phyloP scores from a whole-genome alignment of 2,888 invertebrate genomes.

The Gasteruption jaculator region DNA sequence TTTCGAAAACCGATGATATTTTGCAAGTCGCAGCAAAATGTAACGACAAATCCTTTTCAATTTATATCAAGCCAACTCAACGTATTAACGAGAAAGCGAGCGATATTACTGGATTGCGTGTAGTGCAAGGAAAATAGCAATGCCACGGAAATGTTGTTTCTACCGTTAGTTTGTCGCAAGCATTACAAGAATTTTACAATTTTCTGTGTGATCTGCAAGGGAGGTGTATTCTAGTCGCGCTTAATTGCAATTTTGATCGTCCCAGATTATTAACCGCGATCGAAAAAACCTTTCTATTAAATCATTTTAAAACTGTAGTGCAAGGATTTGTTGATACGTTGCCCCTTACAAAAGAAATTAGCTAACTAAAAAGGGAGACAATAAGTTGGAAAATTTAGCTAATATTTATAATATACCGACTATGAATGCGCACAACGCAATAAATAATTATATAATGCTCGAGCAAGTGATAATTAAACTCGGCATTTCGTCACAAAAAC shows the following conservation, averaged over 20 bases:
- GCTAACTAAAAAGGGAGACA: background rate
- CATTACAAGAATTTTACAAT: slow-evolving; percentile 12
- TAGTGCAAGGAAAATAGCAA: slow-evolving; percentile 3
- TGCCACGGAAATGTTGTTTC: slow-evolving; percentile 7
- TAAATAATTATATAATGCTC: background rate
- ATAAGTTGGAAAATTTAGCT: slow-evolving; percentile 2
- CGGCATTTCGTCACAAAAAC: background rate
- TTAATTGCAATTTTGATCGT: slow-evolving; percentile 15
- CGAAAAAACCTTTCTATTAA: slow-evolving; percentile 2
- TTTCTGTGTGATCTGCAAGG: slow-evolving; percentile 12
- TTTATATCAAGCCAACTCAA: slow-evolving; percentile 10
- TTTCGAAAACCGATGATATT: slow-evolving; percentile 11
- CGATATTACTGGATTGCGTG: background rate
- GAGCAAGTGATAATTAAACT: slow-evolving; percentile 1
- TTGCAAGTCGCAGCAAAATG: slow-evolving; percentile 17
- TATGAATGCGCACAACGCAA: slow-evolving; percentile 7
- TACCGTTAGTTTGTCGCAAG: slow-evolving; percentile 8
- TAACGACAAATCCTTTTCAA: slow-evolving; percentile 7
- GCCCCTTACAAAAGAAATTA: slow-evolving; percentile 8
- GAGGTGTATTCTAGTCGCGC: slow-evolving; percentile 13
- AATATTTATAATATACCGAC: background rate
- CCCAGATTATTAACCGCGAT: slow-evolving; percentile 10
- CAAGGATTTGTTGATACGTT: slow-evolving; percentile 16
- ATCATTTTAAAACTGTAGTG: slow-evolving; percentile 11
- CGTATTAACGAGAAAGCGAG: slow-evolving; percentile 7